These are phyloP conservation scores for Saguinus imperator DNA, from an alignment of 2,113 vertebrate species.

Conservation along the genomic window DNA sequence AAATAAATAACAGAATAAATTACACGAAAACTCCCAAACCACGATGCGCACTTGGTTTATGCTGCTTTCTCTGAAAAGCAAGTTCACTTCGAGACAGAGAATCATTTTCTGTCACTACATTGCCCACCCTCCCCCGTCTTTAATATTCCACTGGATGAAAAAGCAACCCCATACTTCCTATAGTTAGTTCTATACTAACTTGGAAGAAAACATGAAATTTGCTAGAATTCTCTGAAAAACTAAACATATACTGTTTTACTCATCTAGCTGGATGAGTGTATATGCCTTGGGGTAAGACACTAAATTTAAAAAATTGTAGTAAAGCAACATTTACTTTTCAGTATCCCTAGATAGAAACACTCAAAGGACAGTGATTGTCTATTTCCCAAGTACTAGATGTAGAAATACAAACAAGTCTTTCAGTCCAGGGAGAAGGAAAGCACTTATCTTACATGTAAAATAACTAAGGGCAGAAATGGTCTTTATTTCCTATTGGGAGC, in stretches of 20 bases:
- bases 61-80: constrained; percentile 41
- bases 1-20: constrained; percentile 46
- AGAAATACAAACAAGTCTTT: constrained; percentile 48
- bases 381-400: constrained; percentile 1
- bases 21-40: background rate
- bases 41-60: background rate
- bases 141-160: background rate
- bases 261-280: background rate
- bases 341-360: constrained; percentile 23
- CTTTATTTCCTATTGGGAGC: background rate
- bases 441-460: background rate
- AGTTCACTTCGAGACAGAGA: constrained; percentile 51
- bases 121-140: background rate
- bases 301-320: background rate
- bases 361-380: constrained; percentile 30
- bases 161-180: background rate
- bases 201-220: constrained; percentile 3
- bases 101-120: background rate
- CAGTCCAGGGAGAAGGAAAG: background rate
- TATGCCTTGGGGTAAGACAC: constrained; percentile 24
- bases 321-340: constrained; percentile 25
- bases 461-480: constrained; percentile 39
- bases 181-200: background rate
- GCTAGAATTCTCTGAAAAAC: background rate
- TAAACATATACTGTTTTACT: background rate